A percentile compares a stretch with the other conserved stretches of the same genome.
phyloP scores from a whole-genome alignment of 2,113 vertebrate species.

The Leiothrix lutea region DNA sequence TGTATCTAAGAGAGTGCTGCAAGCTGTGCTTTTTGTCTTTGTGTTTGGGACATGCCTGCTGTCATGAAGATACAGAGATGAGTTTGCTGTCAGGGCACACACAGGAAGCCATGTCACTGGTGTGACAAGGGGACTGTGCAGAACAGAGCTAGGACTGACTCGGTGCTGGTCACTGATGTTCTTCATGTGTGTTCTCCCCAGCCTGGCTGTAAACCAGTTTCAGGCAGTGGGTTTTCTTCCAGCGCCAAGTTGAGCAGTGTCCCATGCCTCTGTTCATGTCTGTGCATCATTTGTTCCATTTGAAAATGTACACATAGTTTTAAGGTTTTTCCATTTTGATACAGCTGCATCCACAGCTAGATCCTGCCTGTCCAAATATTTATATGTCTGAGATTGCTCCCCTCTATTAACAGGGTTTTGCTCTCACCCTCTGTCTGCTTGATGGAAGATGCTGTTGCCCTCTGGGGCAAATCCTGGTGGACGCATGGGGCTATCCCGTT shows the following conservation, averaged over 20 bases:
- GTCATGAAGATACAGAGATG: not conserved
- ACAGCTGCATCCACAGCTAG: not conserved
- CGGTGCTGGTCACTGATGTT: not conserved
- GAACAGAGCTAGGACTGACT: not conserved
- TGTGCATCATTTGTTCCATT: not conserved
- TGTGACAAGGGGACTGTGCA: not conserved
- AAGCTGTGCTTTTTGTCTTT: not conserved
- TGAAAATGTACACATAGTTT: not conserved
- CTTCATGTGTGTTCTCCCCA: not conserved
- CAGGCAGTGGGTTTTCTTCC: not conserved
- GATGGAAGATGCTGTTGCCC: not conserved
- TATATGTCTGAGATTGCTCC: not conserved
- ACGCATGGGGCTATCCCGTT: rapidly evolving
- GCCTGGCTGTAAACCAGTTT: not conserved
- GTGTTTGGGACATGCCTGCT: rapidly evolving
- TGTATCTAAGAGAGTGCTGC: not conserved
- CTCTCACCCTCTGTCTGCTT: not conserved
- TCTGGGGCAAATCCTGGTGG: not conserved
- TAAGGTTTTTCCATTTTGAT: slow-evolving; percentile 4
- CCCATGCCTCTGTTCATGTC: not conserved
- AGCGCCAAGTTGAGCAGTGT: not conserved
- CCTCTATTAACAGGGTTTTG: not conserved
- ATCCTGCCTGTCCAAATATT: slow-evolving; percentile 14
- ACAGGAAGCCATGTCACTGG: not conserved
- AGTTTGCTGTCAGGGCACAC: not conserved